Conservation (phyloP, 1,140 invertebrate species). For the Diuraphis noxia region DNA sequence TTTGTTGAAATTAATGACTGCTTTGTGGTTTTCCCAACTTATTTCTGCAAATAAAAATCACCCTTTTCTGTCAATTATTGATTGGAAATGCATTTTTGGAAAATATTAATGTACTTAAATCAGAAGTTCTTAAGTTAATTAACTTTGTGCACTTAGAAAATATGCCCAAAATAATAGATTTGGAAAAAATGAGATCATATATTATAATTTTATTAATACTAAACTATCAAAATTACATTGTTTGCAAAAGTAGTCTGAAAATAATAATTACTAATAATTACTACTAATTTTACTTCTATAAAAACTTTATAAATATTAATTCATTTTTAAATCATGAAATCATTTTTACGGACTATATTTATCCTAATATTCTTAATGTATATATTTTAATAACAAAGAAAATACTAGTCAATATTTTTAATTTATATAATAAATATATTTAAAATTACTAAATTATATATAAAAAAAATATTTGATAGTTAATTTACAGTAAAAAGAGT, state of each 20-base stretch:
- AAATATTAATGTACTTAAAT: neutral
- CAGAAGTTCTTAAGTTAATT: neutral
- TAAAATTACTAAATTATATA: no score
- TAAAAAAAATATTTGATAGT: no score
- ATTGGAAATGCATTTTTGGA: neutral
- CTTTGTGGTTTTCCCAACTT: neutral
- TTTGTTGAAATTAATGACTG: neutral
- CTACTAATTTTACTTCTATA: no score
- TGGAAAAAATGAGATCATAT: no score
- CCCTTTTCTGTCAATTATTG: neutral
- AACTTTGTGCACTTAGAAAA: neutral
- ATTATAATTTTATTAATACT: neutral
- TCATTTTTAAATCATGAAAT: neutral
- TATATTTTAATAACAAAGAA: neutral
- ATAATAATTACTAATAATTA: neutral
- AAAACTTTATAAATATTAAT: no score
- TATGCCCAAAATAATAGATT: neutral
- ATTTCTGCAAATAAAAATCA: neutral
- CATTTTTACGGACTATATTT: neutral
- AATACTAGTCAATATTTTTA: neutral
- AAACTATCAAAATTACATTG: neutral
- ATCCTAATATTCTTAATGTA: neutral
- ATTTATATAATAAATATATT: neutral
- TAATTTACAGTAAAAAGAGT: neutral
- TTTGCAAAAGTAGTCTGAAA: neutral